These are phyloP conservation scores for Piaya cayana DNA, from an alignment of 2,113 vertebrate genomes.

Conservation along the genomic window DNA sequence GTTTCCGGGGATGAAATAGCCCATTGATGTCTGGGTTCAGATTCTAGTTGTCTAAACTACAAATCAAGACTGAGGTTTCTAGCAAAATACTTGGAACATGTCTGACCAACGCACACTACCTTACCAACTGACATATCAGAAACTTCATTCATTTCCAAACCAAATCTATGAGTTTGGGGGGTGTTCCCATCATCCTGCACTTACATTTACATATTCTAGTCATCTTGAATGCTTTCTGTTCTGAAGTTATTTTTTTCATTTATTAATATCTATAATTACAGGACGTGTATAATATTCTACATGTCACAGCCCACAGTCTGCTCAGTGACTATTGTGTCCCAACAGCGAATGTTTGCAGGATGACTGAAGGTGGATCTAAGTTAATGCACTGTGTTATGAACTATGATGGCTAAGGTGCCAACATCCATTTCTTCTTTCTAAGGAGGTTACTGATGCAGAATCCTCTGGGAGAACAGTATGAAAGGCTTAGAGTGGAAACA, in stretches of 20 bases:
- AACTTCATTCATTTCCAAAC: not conserved
- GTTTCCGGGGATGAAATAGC: not conserved
- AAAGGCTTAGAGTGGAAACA: not conserved
- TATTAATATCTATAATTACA: not conserved
- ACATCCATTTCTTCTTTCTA: not conserved
- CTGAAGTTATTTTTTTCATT: not conserved
- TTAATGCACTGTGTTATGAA: not conserved
- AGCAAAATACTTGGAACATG: not conserved
- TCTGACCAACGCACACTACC: not conserved
- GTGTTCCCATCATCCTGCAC: not conserved
- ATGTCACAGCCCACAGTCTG: not conserved
- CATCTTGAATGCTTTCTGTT: not conserved
- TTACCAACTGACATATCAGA: not conserved
- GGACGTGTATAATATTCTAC: not conserved
- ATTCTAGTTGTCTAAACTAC: not conserved
- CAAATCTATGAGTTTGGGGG: not conserved
- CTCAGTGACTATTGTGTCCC: not conserved
- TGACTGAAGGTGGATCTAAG: not conserved
- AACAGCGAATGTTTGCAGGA: not conserved
- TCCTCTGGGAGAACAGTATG: not conserved
- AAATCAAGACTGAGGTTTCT: not conserved
- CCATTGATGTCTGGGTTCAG: not conserved
- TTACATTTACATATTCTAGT: not conserved
- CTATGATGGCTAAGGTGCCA: not conserved
- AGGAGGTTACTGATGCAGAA: not conserved